Conservation (phyloP, 2,113 vertebrate genomes). For the Dendrocopos noguchii region DNA sequence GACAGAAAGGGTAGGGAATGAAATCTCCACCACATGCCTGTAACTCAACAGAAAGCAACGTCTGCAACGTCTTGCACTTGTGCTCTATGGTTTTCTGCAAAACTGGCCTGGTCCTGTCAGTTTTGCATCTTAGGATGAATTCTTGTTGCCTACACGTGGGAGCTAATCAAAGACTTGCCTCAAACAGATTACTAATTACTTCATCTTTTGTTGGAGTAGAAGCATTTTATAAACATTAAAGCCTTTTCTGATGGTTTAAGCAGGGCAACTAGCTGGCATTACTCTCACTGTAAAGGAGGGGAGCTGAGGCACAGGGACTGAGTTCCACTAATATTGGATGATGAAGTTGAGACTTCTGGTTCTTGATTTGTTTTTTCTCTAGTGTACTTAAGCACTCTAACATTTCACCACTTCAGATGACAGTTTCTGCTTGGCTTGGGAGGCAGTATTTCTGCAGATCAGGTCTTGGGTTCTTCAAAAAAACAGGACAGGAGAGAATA, state of each 20-base stretch:
- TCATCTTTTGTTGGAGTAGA: background rate
- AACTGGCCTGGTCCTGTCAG: background rate
- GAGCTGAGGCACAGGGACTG: background rate
- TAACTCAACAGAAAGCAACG: background rate
- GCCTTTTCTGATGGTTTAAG: background rate
- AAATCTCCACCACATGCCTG: fast-evolving
- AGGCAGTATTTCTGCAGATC: background rate
- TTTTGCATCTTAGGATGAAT: background rate
- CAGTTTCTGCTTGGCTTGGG: background rate
- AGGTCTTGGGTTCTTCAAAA: background rate
- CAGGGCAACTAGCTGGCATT: background rate
- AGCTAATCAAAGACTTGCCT: background rate
- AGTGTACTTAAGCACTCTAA: background rate
- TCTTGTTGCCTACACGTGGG: background rate
- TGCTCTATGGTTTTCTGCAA: background rate
- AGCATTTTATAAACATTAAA: background rate
- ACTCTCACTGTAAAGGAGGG: background rate
- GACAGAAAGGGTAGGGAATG: background rate
- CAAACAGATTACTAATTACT: background rate
- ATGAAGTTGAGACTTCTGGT: background rate
- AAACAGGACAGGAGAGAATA: background rate
- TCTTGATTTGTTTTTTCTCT: background rate
- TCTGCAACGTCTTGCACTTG: background rate
- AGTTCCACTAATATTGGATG: background rate
- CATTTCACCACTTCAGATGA: background rate